These are phyloP conservation scores for Podarcis raffonei DNA, from an alignment of 2,113 vertebrate species.

Conservation along the genomic window DNA sequence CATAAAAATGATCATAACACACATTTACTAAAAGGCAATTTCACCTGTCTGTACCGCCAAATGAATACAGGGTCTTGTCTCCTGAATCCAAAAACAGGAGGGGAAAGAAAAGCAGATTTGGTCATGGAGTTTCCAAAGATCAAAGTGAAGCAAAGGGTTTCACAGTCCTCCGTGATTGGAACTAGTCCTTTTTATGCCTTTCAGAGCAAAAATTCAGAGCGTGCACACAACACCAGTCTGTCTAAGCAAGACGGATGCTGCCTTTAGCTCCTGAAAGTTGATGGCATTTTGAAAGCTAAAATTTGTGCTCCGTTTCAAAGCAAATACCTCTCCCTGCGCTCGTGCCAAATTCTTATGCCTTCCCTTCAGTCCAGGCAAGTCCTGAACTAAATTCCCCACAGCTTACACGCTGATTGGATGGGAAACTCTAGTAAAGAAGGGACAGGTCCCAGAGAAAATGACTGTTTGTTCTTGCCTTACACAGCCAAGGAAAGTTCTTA, in stretches of 20 bases:
- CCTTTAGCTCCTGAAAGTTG: neutral
- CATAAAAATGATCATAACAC: slow-evolving; percentile 35
- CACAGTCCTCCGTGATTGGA: slow-evolving; percentile 18
- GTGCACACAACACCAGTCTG: slow-evolving; percentile 25
- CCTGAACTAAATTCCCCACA: slow-evolving; percentile 53
- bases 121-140: slow-evolving; percentile 57
- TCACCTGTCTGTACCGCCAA: slow-evolving; percentile 42
- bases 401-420: slow-evolving; percentile 61
- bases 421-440: slow-evolving; percentile 60
- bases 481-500: slow-evolving; percentile 77
- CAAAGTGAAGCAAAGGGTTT: slow-evolving; percentile 46
- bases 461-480: slow-evolving; percentile 72
- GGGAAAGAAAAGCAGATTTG: slow-evolving; percentile 66
- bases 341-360: neutral
- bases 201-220: slow-evolving; percentile 25
- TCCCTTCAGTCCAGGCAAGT: slow-evolving; percentile 27
- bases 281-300: slow-evolving; percentile 21
- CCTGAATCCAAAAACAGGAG: slow-evolving; percentile 18
- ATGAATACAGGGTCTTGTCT: slow-evolving; percentile 50
- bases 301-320: neutral
- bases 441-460: slow-evolving; percentile 68
- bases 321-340: neutral
- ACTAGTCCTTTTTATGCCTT: slow-evolving; percentile 30
- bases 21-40: slow-evolving; percentile 46
- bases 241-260: neutral